Conservation (phyloP, 2,113 vertebrate genomes). For the Pyrgilauda ruficollis region DNA sequence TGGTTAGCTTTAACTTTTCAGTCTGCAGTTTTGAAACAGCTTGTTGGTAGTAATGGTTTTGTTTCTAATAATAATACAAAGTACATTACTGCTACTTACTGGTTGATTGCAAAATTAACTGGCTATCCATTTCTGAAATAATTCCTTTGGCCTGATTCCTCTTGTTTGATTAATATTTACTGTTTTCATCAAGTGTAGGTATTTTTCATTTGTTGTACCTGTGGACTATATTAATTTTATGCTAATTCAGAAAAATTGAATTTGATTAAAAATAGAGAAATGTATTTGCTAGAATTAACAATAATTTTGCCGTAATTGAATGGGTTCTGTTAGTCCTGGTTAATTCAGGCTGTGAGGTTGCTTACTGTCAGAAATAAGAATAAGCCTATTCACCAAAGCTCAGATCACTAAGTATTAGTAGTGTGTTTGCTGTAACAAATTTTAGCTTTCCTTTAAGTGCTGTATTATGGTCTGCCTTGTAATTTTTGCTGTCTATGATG, state of each 20-base stretch:
- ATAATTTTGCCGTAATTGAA: conserved; percentile 11
- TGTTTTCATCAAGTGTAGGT: conserved; percentile 12
- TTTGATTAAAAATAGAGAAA: conserved; percentile 10
- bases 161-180: conserved; percentile 29
- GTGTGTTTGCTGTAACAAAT: not conserved
- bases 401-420: not conserved
- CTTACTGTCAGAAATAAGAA: not conserved
- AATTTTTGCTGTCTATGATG: not conserved
- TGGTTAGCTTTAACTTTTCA: conserved; percentile 47
- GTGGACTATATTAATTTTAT: conserved; percentile 8
- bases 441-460: not conserved
- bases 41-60: conserved; percentile 45
- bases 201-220: conserved; percentile 7
- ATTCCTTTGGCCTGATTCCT: conserved; percentile 16
- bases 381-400: not conserved
- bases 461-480: not conserved
- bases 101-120: conserved; percentile 44
- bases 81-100: conserved; percentile 28
- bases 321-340: not conserved
- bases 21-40: conserved; percentile 50
- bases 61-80: conserved; percentile 55
- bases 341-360: not conserved
- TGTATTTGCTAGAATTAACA: not conserved
- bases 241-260: conserved; percentile 9
- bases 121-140: conserved; percentile 36